phyloP scores from a whole-genome alignment of 2,113 vertebrate species.

The Maccullochella peelii region DNA sequence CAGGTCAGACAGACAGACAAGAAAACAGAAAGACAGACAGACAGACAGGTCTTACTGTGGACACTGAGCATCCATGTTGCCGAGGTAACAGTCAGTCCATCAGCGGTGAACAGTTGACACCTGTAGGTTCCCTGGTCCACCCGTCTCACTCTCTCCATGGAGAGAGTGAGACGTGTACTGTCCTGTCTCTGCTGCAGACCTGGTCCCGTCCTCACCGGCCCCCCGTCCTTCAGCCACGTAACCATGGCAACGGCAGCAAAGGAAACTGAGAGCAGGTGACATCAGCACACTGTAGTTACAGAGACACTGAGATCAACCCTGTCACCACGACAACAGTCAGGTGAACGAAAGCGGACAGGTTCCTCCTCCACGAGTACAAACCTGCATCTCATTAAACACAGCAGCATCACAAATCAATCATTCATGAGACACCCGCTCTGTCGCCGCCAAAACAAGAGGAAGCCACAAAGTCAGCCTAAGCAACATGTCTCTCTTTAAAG shows the following conservation, averaged over 20 bases:
- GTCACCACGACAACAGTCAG: too few species aligned
- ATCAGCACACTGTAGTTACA: neutral
- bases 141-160: slow-evolving; percentile 41
- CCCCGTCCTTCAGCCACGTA: slow-evolving; percentile 54
- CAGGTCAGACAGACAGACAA: neutral
- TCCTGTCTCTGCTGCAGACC: slow-evolving; percentile 51
- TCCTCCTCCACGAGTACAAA: too few species aligned
- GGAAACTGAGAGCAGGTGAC: slow-evolving; percentile 21
- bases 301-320: too few species aligned
- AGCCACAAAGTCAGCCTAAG: too few species aligned
- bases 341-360: too few species aligned
- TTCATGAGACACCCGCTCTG: too few species aligned
- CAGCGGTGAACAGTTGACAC: slow-evolving; percentile 53
- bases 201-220: neutral
- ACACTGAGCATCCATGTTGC: slow-evolving; percentile 43
- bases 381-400: too few species aligned
- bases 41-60: slow-evolving; percentile 37
- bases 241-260: slow-evolving; percentile 24
- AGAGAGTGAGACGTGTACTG: slow-evolving; percentile 22
- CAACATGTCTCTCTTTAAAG: too few species aligned
- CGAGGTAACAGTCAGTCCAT: slow-evolving; percentile 2
- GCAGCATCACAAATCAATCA: too few species aligned
- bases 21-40: neutral
- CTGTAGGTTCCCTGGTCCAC: slow-evolving; percentile 40
- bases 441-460: too few species aligned